Percentiles rank a stretch among this genome's conserved stretches.
Evolutionary conservation across 2,113 vertebrate genomes (phyloP).

Genomic region (Aptenodytes forsteri): DNA sequence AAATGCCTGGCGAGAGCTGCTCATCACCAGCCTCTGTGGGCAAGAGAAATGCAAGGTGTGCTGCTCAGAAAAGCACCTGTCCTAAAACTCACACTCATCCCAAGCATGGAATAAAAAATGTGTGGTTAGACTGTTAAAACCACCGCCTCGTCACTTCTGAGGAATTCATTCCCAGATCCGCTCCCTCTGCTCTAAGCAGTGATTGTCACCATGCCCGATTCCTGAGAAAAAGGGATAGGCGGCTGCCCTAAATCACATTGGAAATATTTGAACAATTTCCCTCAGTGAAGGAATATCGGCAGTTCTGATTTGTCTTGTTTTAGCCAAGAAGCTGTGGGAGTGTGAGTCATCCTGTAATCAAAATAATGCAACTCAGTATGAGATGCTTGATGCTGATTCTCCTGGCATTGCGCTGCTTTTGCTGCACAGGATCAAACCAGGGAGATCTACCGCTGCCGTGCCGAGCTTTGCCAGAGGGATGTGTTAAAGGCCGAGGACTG

Average conservation of each 20-base stretch:
- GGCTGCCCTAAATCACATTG: not conserved
- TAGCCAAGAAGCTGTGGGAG: not conserved
- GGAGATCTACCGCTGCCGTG: not conserved
- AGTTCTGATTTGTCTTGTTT: not conserved
- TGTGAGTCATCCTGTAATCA: not conserved
- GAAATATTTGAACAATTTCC: not conserved
- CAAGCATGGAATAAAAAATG: not conserved
- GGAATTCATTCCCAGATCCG: not conserved
- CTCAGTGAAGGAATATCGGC: not conserved
- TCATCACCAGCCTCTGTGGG: fast-evolving
- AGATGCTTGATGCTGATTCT: not conserved
- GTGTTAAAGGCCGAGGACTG: not conserved
- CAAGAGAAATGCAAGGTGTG: not conserved
- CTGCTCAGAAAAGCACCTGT: not conserved
- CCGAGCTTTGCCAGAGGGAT: not conserved
- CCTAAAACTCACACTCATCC: not conserved
- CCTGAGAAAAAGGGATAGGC: not conserved
- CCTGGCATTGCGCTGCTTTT: not conserved
- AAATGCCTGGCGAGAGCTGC: not conserved
- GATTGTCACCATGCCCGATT: not conserved
- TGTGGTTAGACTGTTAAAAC: not conserved
- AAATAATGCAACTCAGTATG: not conserved
- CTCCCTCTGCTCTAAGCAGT: not conserved
- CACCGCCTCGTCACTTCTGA: not conserved
- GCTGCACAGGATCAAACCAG: not conserved